phyloP scores from a whole-genome alignment of 2,797 vertebrate species.

The Erethizon dorsatum region DNA sequence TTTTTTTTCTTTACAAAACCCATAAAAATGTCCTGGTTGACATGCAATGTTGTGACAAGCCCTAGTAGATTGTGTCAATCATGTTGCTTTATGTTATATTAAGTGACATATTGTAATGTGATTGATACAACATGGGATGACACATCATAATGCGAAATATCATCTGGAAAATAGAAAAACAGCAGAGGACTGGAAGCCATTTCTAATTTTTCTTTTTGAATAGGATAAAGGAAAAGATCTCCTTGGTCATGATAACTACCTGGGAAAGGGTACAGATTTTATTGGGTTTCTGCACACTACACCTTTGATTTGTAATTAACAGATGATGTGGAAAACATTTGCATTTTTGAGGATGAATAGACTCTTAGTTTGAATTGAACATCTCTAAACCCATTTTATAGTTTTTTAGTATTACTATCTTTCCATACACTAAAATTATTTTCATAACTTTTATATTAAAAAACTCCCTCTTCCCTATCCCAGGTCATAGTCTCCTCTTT shows the following conservation, averaged over 20 bases:
- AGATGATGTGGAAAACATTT: conserved; percentile 66
- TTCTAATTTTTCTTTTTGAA: conserved; percentile 62
- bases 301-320: conserved; percentile 77
- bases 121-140: conserved; percentile 89
- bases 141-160: conserved; percentile 88
- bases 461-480: not conserved
- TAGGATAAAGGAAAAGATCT: conserved; percentile 56
- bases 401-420: conserved; percentile 82
- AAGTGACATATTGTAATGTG: conserved; percentile 89
- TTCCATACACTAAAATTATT: conserved; percentile 71
- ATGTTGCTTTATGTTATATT: conserved; percentile 86
- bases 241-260: conserved; percentile 64
- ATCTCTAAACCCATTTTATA: conserved; percentile 73
- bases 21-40: conserved; percentile 85
- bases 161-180: conserved; percentile 88
- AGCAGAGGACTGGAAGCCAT: conserved; percentile 47
- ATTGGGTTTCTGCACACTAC: conserved; percentile 63
- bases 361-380: conserved; percentile 77
- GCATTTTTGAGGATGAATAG: conserved; percentile 67
- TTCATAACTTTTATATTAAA: conserved; percentile 51
- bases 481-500: not conserved
- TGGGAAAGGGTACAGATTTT: conserved; percentile 58
- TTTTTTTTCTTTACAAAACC: conserved; percentile 71
- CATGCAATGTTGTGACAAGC: conserved; percentile 88
- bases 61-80: conserved; percentile 89